Evolutionary conservation across 92 coral and sea anemone species (phyloP), one percentile per base, ranked within the genome.

Genomic region (Paragorgia papillata): DNA sequence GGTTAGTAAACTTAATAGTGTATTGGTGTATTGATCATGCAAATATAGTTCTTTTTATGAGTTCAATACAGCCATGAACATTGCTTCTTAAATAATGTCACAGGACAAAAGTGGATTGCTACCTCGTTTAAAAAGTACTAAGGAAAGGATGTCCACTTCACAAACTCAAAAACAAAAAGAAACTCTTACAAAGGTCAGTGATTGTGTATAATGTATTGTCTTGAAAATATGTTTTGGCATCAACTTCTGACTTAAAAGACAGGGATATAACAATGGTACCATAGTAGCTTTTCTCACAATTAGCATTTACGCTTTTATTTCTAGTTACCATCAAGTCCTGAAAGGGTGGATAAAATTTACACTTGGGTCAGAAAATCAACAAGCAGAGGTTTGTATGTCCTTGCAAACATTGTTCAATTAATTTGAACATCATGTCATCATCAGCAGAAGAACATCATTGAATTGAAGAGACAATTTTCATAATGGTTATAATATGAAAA

Each of bases 281-380:
- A 53, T 18, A n/a, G n/a, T n/a, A n/a, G n/a, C n/a, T n/a, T n/a
- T n/a, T n/a, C n/a, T n/a, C n/a, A 24, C 9, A 18, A 21, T 67
- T 19, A 18, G 32, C 26, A 41, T 7, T n/a, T n/a, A 8, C 19
- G 3, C 27, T 21, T 41, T 43, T 19, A n/a, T n/a, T 17, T 67
- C 12, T 41, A 67, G 74, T 46, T 44, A 27, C 51, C 74, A 14
- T 43, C 48, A 9, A 67, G 44, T 9, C 74, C 74, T 14, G 74
- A 41, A 12, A 67, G 74, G 33, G 34, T 67, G 57, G 57, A 67
- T 4, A 67, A 67, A 43, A 67, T 67, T 26, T 27, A 25, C 33
- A 28, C 28, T 9, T 70, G 77, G 62, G 22, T 70, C 5, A 18
- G 51, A 12, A 50, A 32, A 12, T 50, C 61, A 24, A 50, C 21